phyloP scores from a whole-genome alignment of 2,797 vertebrate species.

The Spea hammondii region DNA sequence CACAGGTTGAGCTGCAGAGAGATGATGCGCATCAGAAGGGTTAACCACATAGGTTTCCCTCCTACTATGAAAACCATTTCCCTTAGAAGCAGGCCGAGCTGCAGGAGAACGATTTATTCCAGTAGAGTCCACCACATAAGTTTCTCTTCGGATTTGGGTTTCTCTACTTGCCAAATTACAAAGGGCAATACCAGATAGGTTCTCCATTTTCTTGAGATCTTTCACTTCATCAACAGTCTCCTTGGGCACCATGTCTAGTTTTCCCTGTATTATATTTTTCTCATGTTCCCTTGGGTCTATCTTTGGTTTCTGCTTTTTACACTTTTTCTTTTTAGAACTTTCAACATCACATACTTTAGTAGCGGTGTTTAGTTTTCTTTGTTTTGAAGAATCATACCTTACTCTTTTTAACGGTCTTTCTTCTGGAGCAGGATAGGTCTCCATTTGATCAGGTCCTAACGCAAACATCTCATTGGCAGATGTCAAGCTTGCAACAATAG shows the following conservation, averaged over 20 bases:
- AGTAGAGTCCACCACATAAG: conserved; percentile 13
- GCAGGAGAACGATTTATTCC: background rate
- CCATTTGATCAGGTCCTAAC: background rate
- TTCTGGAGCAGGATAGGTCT: background rate
- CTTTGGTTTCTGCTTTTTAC: conserved; percentile 1
- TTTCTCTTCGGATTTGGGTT: background rate
- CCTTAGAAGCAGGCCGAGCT: background rate
- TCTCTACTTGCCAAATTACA: background rate
- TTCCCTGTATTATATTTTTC: background rate
- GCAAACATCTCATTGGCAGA: background rate
- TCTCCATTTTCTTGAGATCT: background rate
- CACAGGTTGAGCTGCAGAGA: too few species aligned
- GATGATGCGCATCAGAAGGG: background rate
- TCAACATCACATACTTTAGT: conserved; percentile 35
- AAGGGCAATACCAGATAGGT: background rate
- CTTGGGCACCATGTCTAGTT: too few species aligned
- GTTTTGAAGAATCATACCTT: conserved; percentile 28
- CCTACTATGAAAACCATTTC: background rate
- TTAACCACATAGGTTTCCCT: conserved; percentile 26
- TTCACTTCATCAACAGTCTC: background rate
- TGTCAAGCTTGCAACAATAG: background rate
- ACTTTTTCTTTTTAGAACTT: conserved; percentile 20
- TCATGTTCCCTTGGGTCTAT: background rate
- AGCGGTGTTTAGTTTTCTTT: conserved; percentile 7
- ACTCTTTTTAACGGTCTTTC: conserved; percentile 4